These are phyloP conservation scores for Galerucella calmariensis DNA, from an alignment of 2,888 invertebrate species.

Conservation along the genomic window DNA sequence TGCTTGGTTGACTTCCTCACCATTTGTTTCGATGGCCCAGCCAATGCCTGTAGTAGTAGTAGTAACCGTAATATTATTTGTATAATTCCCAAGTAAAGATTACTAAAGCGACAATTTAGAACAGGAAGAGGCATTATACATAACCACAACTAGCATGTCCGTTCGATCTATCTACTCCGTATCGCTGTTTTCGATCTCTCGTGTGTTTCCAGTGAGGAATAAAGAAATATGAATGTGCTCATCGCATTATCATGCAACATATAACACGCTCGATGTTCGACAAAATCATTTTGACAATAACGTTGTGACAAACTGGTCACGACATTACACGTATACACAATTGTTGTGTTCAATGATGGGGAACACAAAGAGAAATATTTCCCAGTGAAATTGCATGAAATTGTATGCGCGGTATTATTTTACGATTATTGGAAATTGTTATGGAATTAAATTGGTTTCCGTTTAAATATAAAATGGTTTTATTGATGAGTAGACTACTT, in stretches of 20 bases:
- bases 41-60: conserved; percentile 25
- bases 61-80: conserved; percentile 37
- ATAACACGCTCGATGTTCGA: conserved; percentile 56
- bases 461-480: background rate
- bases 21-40: background rate
- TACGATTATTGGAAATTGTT: background rate
- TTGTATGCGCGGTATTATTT: conserved; percentile 8
- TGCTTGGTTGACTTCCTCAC: background rate
- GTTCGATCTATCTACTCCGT: conserved; percentile 46
- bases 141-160: conserved; percentile 48
- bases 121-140: conserved; percentile 49
- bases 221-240: conserved; percentile 50
- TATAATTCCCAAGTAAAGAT: conserved; percentile 14
- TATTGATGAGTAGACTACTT: conserved; percentile 63
- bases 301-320: conserved; percentile 53
- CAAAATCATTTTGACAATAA: conserved; percentile 47
- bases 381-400: conserved; percentile 33
- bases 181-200: conserved; percentile 49
- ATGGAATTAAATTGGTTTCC: background rate
- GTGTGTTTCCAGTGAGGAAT: conserved; percentile 47
- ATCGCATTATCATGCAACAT: conserved; percentile 57
- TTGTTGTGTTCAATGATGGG: conserved; percentile 46
- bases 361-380: conserved; percentile 43
- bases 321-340: conserved; percentile 44
- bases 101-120: conserved; percentile 46